Conservation (phyloP, 2,888 invertebrate species). For the Helleia helle region DNA sequence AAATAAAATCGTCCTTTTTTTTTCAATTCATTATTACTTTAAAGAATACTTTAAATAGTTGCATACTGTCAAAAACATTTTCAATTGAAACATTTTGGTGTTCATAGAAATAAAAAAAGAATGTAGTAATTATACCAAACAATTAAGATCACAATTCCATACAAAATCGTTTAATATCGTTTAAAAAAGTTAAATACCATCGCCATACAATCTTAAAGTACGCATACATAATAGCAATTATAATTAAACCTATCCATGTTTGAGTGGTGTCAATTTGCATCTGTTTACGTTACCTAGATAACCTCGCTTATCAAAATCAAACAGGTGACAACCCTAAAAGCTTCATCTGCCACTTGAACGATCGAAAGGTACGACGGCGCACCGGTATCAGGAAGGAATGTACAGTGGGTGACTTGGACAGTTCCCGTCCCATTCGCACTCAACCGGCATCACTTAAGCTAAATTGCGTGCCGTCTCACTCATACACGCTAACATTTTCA, state of each 20-base stretch:
- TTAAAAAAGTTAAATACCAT: no score
- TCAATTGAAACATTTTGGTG: no score
- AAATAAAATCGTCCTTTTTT: no score
- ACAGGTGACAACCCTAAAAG: conserved; percentile 64
- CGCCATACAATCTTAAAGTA: no score
- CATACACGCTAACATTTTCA: conserved; percentile 67
- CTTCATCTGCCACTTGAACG: conserved; percentile 75
- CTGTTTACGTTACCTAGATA: conserved; percentile 15
- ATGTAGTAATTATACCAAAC: no score
- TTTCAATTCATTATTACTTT: no score
- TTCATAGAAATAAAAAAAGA: no score
- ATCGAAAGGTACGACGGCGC: conserved; percentile 69
- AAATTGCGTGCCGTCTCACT: conserved; percentile 61
- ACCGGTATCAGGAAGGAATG: conserved; percentile 74
- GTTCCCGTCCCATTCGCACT: conserved; percentile 58
- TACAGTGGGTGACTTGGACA: conserved; percentile 72
- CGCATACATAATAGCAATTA: background rate
- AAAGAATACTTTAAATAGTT: no score
- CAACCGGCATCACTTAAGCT: conserved; percentile 64
- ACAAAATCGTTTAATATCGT: no score
- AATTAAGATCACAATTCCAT: no score
- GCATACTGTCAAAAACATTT: no score
- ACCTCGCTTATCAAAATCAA: conserved; percentile 20
- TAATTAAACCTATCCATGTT: background rate
- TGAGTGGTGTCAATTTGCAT: background rate